These are phyloP conservation scores for Eulacestoma nigropectus DNA, from an alignment of 2,113 vertebrate genomes.

Conservation along the genomic window DNA sequence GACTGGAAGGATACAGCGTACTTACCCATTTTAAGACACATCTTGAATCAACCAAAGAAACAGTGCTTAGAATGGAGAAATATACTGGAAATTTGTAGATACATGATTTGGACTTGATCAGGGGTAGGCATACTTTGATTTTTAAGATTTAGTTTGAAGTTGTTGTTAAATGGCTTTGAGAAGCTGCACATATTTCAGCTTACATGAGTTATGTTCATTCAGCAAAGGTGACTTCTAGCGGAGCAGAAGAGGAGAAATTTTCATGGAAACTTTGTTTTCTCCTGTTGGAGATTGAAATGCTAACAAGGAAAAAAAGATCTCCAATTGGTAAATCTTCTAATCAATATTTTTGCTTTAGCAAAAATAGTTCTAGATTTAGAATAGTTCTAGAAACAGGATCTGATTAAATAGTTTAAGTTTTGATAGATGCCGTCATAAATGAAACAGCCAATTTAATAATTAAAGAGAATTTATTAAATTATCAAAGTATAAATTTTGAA, in stretches of 20 bases:
- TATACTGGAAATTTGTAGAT: not conserved
- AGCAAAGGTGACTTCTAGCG: not conserved
- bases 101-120: not conserved
- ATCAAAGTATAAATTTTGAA: no score
- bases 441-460: no score
- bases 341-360: not conserved
- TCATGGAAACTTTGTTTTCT: not conserved
- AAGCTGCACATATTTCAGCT: not conserved
- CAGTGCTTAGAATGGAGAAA: not conserved
- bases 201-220: not conserved
- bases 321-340: not conserved
- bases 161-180: not conserved
- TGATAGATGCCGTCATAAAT: not conserved
- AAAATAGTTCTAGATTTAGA: not conserved
- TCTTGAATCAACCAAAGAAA: not conserved
- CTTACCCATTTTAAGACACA: not conserved
- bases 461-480: no score
- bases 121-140: not conserved
- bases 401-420: not conserved
- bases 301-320: not conserved
- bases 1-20: not conserved
- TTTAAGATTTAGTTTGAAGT: not conserved
- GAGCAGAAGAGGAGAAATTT: not conserved
- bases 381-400: not conserved
- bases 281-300: not conserved